Percentiles rank a stretch among this genome's conserved stretches.
Conservation (phyloP, 2,113 vertebrate species). For the Chlamydotis undulata region DNA sequence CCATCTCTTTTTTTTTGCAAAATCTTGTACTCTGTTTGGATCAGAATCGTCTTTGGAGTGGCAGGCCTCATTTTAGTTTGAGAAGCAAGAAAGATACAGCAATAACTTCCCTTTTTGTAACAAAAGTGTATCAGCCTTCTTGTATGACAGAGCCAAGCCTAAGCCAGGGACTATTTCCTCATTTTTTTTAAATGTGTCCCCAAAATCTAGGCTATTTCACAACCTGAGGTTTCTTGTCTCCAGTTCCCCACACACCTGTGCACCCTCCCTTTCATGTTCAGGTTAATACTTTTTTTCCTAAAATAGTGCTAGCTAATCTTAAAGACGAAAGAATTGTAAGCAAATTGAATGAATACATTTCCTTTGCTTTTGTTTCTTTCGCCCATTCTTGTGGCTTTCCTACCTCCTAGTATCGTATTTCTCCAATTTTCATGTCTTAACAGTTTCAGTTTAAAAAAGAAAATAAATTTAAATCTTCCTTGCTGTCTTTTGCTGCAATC, state of each 20-base stretch:
- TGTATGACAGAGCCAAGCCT: neutral
- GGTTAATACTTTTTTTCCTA: neutral
- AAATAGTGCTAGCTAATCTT: neutral
- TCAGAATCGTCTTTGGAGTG: neutral
- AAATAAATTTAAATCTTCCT: neutral
- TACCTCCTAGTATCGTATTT: neutral
- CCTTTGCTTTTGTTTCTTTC: neutral
- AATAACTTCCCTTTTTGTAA: neutral
- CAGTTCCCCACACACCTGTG: accelerated
- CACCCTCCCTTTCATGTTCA: neutral
- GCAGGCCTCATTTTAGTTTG: neutral
- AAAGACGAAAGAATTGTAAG: neutral
- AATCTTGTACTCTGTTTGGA: neutral
- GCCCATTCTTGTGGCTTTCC: neutral
- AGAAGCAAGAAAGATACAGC: neutral
- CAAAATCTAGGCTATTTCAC: neutral
- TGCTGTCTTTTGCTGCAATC: neutral
- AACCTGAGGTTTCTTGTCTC: neutral
- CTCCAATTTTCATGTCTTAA: neutral
- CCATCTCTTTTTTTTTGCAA: neutral
- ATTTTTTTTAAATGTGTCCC: neutral
- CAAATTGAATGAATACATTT: neutral
- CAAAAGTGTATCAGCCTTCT: neutral
- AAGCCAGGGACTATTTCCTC: neutral
- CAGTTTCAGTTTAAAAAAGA: neutral